phyloP scores from a whole-genome alignment of 1,140 invertebrate genomes.

The Lutraria rhynchaena region DNA sequence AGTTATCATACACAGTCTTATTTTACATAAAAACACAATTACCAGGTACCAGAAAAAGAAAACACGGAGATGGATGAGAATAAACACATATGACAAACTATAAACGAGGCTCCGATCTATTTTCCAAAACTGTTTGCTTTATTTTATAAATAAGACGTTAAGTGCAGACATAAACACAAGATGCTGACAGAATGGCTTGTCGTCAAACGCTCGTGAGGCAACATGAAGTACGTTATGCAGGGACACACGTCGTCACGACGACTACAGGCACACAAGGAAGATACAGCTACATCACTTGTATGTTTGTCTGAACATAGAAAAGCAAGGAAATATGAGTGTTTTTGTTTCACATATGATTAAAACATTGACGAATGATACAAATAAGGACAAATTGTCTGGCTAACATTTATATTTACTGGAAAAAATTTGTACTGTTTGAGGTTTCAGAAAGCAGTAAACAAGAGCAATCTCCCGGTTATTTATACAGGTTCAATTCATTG shows the following conservation, averaged over 20 bases:
- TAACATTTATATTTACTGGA: no score
- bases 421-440: no score
- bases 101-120: no score
- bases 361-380: no score
- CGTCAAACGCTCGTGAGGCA: slow-evolving; percentile 36
- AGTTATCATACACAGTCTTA: slow-evolving; percentile 9
- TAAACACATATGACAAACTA: background rate
- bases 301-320: slow-evolving; percentile 56
- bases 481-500: no score
- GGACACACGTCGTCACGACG: slow-evolving; percentile 30
- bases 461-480: no score
- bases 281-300: slow-evolving; percentile 37
- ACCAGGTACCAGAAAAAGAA: slow-evolving; percentile 14
- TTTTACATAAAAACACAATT: background rate
- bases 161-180: slow-evolving; percentile 31
- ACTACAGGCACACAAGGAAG: slow-evolving; percentile 32
- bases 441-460: no score
- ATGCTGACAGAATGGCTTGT: slow-evolving; percentile 33
- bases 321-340: slow-evolving; percentile 47
- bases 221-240: slow-evolving; percentile 51
- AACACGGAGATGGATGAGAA: background rate
- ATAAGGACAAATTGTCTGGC: background rate
- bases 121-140: slow-evolving; percentile 5
- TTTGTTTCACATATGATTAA: no score
- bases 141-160: slow-evolving; percentile 44